Base-by-base conservation (phyloP, 1,140 invertebrate species). In the Helicoverpa armigera region DNA sequence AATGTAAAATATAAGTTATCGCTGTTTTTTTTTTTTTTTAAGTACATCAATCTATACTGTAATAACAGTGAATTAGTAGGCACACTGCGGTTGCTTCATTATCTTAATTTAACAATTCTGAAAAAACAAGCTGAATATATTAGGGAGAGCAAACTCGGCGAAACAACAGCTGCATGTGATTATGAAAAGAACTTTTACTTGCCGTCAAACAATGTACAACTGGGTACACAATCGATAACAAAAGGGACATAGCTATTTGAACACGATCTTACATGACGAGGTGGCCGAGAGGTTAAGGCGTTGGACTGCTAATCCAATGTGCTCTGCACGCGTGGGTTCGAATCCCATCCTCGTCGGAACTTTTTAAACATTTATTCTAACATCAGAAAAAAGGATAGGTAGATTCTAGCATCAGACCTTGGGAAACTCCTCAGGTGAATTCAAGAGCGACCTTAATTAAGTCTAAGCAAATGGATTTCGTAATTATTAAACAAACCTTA, bases 281-380 rank as follows among this genome's bases (percentile, higher is more conserved):
- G 97, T 97, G 97, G 97, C 97, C 97, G 97, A 97, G 97, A 97
- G 97, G 97, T 97, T 97, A 97, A 97, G 97, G 97, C 97, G 97
- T 97, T 97, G 97, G 97, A 97, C 97, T 97, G 97, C 97, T 97
- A 97, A 93, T 96, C 95, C 95, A 96, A 96, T 96, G 95, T 95
- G 95, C 95, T 95, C 95, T 95, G 95, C 97, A 97, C 97, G 97
- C 97, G 97, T 97, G 97, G 97, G 97, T 97, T 97, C 97, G 97
- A 97, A 97, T 97, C 97, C 97, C 97, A 97, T 97, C 97, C 97
- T 97, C 97, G 97, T 97, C 97, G 97, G 79, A 75, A 70, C 74
- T 87, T 83, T 88, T 86, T 83, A 18, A 10, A 78, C 16, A 60
- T 58, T 53, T 16, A 60, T 43, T 56, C n/a, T 48, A 5, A 69